Conservation (phyloP, 2,888 invertebrate species). For the Sesia bembeciformis region DNA sequence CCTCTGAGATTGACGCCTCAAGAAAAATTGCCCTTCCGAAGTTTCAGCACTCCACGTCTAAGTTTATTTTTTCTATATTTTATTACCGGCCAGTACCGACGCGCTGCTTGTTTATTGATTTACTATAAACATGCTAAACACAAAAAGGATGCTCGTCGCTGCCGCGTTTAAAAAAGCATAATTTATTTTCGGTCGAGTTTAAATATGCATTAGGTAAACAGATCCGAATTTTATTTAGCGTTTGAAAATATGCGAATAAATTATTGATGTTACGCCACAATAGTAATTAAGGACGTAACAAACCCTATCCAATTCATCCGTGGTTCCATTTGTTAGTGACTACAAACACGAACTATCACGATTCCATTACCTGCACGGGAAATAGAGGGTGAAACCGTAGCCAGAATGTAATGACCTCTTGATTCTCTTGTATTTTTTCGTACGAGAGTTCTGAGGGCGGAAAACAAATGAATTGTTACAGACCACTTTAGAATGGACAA, state of each 20-base stretch:
- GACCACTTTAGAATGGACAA: slow-evolving; percentile 31
- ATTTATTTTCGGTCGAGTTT: neutral
- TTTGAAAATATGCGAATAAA: no score
- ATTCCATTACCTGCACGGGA: slow-evolving; percentile 20
- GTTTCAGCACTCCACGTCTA: slow-evolving; percentile 20
- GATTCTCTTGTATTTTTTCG: slow-evolving; percentile 11
- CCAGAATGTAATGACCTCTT: slow-evolving; percentile 11
- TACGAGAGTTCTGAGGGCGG: slow-evolving; percentile 11
- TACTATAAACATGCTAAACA: neutral
- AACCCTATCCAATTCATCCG: neutral
- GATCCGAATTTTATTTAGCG: no score
- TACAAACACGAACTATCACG: slow-evolving; percentile 9
- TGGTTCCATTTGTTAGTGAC: neutral
- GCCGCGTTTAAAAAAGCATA: neutral
- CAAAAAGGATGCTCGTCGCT: neutral
- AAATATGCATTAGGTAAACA: neutral
- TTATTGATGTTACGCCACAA: no score
- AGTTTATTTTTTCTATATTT: slow-evolving; percentile 19
- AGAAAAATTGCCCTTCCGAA: slow-evolving; percentile 51
- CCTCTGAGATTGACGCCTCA: slow-evolving; percentile 47
- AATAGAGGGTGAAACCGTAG: slow-evolving; percentile 9
- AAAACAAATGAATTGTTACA: slow-evolving; percentile 36
- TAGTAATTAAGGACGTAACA: no score
- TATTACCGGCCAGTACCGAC: slow-evolving; percentile 14
- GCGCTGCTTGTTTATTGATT: slow-evolving; percentile 2